Evolutionary conservation across 2,797 vertebrate genomes (phyloP).

Genomic region (Setipinna tenuifilis): DNA sequence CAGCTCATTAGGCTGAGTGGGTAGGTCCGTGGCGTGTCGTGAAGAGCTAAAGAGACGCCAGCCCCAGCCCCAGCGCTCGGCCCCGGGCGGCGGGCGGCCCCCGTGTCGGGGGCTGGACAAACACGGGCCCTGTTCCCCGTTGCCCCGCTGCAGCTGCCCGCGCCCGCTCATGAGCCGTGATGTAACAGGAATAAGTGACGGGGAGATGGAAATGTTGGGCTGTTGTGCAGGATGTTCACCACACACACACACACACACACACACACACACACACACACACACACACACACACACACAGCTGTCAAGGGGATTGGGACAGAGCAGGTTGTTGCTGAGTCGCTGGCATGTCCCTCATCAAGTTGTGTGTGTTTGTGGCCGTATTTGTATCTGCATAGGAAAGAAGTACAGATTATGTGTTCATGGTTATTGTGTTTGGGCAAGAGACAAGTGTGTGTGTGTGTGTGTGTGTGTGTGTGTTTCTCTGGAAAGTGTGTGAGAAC

Average conservation of each 20-base stretch:
- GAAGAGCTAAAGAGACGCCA: no score
- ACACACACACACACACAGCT: not conserved
- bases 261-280: no score
- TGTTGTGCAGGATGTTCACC: conserved; percentile 12
- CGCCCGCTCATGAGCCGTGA: not conserved
- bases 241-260: no score
- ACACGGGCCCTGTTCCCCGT: not conserved
- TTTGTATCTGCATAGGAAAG: no score
- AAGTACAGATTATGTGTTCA: no score
- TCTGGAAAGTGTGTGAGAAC: not conserved
- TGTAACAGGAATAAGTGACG: not conserved
- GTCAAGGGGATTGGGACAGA: not conserved
- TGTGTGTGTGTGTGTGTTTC: not conserved
- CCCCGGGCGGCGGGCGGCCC: no score
- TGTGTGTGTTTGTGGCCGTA: not conserved
- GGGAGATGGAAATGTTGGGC: not conserved
- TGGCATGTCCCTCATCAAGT: not conserved
- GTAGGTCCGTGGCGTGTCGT: not conserved
- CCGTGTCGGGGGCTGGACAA: not conserved
- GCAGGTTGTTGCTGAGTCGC: not conserved
- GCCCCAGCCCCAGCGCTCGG: no score
- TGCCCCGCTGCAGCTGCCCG: not conserved
- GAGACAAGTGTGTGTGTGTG: not conserved
- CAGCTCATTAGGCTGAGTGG: not conserved
- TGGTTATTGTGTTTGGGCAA: no score